These are phyloP conservation scores for Oreohelix idahoensis DNA, from an alignment of 1,140 invertebrate species.

Conservation along the genomic window DNA sequence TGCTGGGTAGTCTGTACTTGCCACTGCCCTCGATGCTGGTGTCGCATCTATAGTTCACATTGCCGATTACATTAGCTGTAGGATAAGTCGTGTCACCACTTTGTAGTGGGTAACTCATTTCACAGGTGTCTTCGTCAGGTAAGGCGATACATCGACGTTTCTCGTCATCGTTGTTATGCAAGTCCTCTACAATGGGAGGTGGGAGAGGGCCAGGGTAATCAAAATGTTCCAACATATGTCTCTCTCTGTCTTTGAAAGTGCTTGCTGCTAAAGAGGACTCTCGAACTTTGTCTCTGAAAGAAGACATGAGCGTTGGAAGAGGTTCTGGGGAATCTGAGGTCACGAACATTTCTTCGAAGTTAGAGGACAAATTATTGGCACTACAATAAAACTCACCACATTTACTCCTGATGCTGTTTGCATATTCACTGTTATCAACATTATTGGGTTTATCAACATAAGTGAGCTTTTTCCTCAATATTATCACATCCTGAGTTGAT, in stretches of 20 bases:
- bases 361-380: conserved; percentile 40
- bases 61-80: background rate
- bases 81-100: background rate
- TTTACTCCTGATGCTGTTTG: conserved; percentile 50
- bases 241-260: conserved; percentile 45
- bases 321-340: conserved; percentile 21
- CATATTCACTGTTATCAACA: conserved; percentile 45
- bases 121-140: background rate
- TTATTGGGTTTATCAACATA: background rate
- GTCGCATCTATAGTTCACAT: background rate
- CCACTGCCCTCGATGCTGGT: too few species aligned
- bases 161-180: conserved; percentile 9
- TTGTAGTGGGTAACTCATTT: background rate
- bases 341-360: conserved; percentile 23
- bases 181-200: conserved; percentile 7
- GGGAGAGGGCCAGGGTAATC: conserved; percentile 23
- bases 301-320: conserved; percentile 49
- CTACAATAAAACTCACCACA: conserved; percentile 47
- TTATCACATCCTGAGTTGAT: background rate
- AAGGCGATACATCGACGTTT: conserved; percentile 16
- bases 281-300: conserved; percentile 50
- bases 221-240: conserved; percentile 41
- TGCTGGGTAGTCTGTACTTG: background rate
- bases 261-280: conserved; percentile 48
- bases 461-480: background rate